Evolutionary conservation across 2,113 vertebrate species (phyloP).

Genomic region (Pollimyrus isidori): DNA sequence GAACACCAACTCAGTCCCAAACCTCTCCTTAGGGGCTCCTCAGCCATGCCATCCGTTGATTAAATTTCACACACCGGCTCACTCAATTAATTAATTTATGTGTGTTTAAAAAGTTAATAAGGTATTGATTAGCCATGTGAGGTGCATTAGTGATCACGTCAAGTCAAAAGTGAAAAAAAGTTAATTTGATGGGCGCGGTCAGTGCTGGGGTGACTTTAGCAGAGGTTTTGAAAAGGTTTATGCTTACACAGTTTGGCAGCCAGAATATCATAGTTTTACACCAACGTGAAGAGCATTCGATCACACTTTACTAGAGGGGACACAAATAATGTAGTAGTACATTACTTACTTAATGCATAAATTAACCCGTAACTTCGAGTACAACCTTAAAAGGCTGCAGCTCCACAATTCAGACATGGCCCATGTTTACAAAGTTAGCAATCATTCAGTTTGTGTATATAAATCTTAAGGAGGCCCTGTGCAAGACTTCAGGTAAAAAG

Average conservation of each 20-base stretch:
- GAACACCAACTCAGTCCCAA: background rate
- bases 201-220: too few relatives aligned
- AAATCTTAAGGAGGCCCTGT: background rate
- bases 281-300: too few relatives aligned
- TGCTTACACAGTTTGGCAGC: too few relatives aligned
- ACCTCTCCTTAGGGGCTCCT: background rate
- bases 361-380: background rate
- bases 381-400: background rate
- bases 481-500: background rate
- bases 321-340: too few relatives aligned
- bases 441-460: background rate
- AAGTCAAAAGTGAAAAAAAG: background rate
- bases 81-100: background rate
- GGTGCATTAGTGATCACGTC: background rate
- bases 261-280: too few relatives aligned
- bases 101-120: background rate
- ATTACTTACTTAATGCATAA: background rate
- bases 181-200: too few relatives aligned
- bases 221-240: too few relatives aligned
- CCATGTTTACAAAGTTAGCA: background rate
- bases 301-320: too few relatives aligned
- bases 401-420: background rate
- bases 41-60: background rate
- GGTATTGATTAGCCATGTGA: background rate
- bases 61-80: background rate